These are phyloP conservation scores for Cavia aperea DNA, from an alignment of 2,113 vertebrate species.

Conservation along the genomic window DNA sequence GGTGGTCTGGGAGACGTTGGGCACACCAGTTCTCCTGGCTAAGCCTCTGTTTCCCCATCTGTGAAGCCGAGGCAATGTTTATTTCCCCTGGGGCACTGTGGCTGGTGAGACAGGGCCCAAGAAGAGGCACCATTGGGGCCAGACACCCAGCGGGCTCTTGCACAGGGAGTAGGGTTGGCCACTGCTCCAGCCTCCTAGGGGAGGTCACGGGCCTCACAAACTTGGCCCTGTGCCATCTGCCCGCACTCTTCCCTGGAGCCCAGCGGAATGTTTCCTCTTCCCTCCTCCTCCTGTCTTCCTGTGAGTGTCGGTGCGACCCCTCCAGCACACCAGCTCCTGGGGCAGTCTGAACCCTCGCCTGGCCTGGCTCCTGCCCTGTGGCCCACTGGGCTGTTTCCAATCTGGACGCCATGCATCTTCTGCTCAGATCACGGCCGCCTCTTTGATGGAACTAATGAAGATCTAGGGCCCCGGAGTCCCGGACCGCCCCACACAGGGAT, in stretches of 20 bases:
- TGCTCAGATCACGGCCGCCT: constrained; percentile 71
- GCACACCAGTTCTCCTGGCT: not conserved
- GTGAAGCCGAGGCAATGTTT: not conserved
- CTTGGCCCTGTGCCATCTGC: constrained; percentile 34
- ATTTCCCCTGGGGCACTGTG: not conserved
- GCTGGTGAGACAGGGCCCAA: not conserved
- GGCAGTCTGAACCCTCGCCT: constrained; percentile 25
- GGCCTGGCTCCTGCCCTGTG: not conserved
- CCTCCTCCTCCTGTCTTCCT: constrained; percentile 61
- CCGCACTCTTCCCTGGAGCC: constrained; percentile 63
- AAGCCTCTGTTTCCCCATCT: constrained; percentile 14
- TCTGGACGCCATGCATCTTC: constrained; percentile 72
- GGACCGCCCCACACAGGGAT: constrained; percentile 73
- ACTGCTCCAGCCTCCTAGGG: not conserved
- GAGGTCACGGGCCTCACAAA: constrained; percentile 40
- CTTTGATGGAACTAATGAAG: constrained; percentile 77
- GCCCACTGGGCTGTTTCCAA: constrained; percentile 70
- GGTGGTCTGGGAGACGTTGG: not conserved
- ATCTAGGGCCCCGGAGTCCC: constrained; percentile 70
- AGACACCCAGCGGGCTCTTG: not conserved
- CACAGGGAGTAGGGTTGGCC: accelerated
- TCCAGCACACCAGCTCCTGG: constrained; percentile 55
- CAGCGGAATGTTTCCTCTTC: constrained; percentile 68
- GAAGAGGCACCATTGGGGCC: not conserved
- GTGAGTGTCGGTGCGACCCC: constrained; percentile 45